phyloP scores from a whole-genome alignment of 2,888 invertebrate species.

The Lottia scabra region DNA sequence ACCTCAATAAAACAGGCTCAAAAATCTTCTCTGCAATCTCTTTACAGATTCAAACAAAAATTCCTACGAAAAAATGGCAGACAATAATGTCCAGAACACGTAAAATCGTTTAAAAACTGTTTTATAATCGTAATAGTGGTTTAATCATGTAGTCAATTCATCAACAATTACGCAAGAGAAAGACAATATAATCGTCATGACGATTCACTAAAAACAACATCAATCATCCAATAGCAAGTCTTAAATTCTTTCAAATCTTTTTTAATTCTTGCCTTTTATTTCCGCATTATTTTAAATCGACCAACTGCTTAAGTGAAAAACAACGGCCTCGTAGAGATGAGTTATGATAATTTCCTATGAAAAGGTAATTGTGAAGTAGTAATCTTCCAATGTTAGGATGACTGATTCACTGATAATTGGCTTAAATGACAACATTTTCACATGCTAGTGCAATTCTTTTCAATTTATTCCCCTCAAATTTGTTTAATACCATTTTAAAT shows the following conservation, averaged over 20 bases:
- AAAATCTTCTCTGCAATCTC: too few species aligned
- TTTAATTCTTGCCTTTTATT: not conserved
- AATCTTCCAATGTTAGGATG: not conserved
- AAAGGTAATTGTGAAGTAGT: not conserved
- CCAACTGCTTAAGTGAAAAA: slow-evolving; percentile 4
- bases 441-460: not conserved
- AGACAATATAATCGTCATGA: not conserved
- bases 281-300: not conserved
- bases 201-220: not conserved
- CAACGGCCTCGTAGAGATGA: not conserved
- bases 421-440: not conserved
- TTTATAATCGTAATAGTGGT: not conserved
- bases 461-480: not conserved
- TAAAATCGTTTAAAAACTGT: too few species aligned
- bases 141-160: not conserved
- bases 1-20: too few species aligned
- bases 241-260: not conserved
- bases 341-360: not conserved
- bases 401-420: not conserved
- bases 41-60: not conserved
- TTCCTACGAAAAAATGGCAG: not conserved
- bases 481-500: too few species aligned
- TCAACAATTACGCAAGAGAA: not conserved
- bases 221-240: not conserved
- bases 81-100: not conserved